A percentile compares a stretch with the other conserved stretches of the same genome.
Evolutionary conservation across 2,888 invertebrate genomes (phyloP).

Genomic region (Antheraea yamamai): DNA sequence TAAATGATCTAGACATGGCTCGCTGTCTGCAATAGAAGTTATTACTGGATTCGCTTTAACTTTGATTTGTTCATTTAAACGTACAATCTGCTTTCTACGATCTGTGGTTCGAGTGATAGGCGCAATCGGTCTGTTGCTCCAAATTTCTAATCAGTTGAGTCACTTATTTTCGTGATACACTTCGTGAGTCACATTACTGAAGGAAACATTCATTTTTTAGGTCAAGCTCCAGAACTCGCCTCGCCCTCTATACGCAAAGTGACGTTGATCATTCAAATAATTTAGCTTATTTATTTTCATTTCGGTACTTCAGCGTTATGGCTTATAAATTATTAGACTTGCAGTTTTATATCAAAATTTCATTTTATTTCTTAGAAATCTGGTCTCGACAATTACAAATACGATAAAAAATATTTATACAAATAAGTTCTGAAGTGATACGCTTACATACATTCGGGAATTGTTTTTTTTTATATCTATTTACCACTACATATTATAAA

Average conservation of each 20-base stretch:
- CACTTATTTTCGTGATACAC: conserved; percentile 1
- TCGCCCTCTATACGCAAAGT: not conserved
- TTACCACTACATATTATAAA: not conserved
- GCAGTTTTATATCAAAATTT: no score
- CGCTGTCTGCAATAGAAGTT: no score
- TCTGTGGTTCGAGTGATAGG: not conserved
- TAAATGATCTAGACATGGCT: no score
- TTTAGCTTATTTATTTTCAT: not conserved
- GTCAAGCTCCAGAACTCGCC: not conserved
- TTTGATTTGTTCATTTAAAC: not conserved
- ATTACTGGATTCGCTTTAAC: not conserved
- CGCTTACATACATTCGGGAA: no score
- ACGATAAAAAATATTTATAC: no score
- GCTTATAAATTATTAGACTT: not conserved
- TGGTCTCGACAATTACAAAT: no score
- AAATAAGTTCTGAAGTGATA: no score
- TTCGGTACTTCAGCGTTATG: not conserved
- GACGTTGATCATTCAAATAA: not conserved
- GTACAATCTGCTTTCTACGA: not conserved
- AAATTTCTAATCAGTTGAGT: conserved; percentile 3
- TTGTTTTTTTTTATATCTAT: not conserved
- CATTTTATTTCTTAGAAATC: no score
- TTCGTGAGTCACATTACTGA: not conserved
- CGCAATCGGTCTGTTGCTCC: conserved; percentile 1
- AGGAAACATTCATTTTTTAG: conserved; percentile 7